Evolutionary conservation across 92 coral and sea anemone genomes (phyloP).

Genomic region (Anthopleura xanthogrammica): DNA sequence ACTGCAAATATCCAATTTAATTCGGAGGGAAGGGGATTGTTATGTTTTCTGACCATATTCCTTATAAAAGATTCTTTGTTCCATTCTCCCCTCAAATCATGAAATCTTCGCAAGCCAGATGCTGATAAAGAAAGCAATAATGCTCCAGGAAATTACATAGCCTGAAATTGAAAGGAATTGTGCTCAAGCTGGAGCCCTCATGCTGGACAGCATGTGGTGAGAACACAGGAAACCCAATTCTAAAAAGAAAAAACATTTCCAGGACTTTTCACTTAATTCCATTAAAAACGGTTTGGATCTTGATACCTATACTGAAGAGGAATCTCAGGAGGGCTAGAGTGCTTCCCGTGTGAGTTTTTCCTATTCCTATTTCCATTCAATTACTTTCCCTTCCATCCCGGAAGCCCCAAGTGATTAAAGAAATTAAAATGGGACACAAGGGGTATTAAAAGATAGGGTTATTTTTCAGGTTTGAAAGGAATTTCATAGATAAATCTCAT

Average conservation of each 20-base stretch:
- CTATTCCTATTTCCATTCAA: neutral
- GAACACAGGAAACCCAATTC: neutral
- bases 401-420: neutral
- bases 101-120: too few species aligned
- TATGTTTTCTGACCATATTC: too few species aligned
- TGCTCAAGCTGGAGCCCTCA: neutral
- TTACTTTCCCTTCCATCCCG: neutral
- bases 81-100: too few species aligned
- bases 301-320: too few species aligned
- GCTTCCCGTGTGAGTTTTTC: neutral
- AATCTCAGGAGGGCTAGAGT: neutral
- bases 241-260: neutral
- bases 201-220: neutral
- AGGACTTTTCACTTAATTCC: neutral
- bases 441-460: neutral
- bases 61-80: too few species aligned
- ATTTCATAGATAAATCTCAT: neutral
- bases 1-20: too few species aligned
- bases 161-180: too few species aligned
- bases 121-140: too few species aligned
- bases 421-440: neutral
- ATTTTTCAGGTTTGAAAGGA: neutral
- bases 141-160: too few species aligned
- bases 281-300: too few species aligned
- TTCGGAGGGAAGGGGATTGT: too few species aligned